Evolutionary conservation across 2,888 invertebrate genomes (phyloP).

Genomic region (Lamproptera curius): DNA sequence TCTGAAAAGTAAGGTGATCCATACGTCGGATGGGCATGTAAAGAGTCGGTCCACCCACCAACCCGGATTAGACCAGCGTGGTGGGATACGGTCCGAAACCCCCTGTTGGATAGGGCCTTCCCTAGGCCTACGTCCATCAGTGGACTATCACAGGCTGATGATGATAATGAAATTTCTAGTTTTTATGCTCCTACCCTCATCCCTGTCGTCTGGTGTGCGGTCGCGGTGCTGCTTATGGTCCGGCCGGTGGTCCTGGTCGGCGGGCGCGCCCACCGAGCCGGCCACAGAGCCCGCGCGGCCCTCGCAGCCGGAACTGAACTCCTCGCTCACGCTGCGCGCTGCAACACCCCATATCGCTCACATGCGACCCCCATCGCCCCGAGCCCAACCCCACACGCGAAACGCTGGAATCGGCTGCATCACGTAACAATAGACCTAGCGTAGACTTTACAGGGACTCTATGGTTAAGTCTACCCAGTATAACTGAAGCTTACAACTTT

Average conservation of each 20-base stretch:
- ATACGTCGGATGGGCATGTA: too few relatives aligned
- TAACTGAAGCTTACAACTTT: too few relatives aligned
- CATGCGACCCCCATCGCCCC: conserved; percentile 45
- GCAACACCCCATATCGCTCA: conserved; percentile 66
- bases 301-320: conserved; percentile 97
- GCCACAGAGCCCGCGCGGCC: conserved; percentile 91
- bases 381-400: conserved; percentile 29
- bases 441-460: too few relatives aligned
- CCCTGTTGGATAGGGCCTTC: too few relatives aligned
- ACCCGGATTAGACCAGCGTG: too few relatives aligned
- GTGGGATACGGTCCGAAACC: too few relatives aligned
- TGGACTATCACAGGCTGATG: too few relatives aligned
- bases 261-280: conserved; percentile 71
- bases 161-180: neutral
- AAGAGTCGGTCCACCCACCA: too few relatives aligned
- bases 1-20: too few relatives aligned
- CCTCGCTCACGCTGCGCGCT: conserved; percentile 98
- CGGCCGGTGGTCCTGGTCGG: conserved; percentile 69
- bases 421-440: too few relatives aligned
- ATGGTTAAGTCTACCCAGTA: too few relatives aligned
- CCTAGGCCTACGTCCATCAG: neutral
- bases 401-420: conserved; percentile 4
- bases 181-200: conserved; percentile 83
- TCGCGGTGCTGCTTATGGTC: conserved; percentile 79
- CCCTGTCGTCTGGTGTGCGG: conserved; percentile 93